Evolutionary conservation across 2,888 invertebrate genomes (phyloP).

Genomic region (Dysmachus trigonus): DNA sequence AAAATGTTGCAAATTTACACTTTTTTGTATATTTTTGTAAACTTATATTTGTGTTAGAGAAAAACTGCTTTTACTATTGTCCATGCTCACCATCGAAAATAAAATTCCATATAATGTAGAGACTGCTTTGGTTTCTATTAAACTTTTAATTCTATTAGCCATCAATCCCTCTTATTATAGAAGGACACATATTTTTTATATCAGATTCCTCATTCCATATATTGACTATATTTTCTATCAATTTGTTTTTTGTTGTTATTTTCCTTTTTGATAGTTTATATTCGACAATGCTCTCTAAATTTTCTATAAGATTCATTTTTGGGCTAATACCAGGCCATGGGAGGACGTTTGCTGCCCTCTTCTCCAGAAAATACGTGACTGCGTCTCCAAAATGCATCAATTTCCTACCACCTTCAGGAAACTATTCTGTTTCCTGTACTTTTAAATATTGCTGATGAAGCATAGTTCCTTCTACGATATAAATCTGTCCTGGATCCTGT

Average conservation of each 20-base stretch:
- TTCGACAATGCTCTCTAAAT: background rate
- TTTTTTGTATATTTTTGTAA: too few species aligned
- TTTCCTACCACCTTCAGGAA: background rate
- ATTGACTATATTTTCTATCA: background rate
- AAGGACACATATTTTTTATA: background rate
- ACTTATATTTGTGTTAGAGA: too few species aligned
- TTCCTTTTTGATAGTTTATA: background rate
- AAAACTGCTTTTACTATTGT: too few species aligned
- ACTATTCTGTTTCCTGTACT: background rate
- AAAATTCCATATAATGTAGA: too few species aligned
- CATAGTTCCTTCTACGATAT: too few species aligned
- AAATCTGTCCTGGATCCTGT: too few species aligned
- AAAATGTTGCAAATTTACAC: too few species aligned
- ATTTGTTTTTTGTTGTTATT: background rate
- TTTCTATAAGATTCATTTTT: background rate
- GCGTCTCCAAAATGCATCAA: too few species aligned
- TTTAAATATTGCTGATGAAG: background rate
- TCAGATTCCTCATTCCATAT: background rate
- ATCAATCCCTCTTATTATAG: background rate
- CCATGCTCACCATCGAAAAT: too few species aligned
- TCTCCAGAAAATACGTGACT: too few species aligned
- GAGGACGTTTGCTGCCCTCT: too few species aligned
- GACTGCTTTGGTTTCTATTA: background rate
- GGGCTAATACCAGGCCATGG: background rate
- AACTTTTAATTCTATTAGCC: background rate